Percentiles rank a stretch among this genome's conserved stretches.
phyloP scores from a whole-genome alignment of 1,140 invertebrate genomes.

The Phortica variegata region DNA sequence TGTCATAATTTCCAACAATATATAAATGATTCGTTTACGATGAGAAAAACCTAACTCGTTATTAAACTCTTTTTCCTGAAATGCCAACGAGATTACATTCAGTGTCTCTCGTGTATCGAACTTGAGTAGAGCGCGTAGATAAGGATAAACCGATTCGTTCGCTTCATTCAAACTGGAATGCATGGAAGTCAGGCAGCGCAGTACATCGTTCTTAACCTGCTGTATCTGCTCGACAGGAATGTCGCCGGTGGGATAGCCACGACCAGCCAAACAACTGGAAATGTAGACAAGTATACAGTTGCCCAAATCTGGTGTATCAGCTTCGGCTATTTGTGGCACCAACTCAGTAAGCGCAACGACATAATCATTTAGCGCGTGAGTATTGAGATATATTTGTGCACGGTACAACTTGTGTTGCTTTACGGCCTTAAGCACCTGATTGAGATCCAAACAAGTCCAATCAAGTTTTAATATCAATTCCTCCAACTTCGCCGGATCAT shows the following conservation, averaged over 20 bases:
- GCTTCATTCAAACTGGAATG: slow-evolving; percentile 70
- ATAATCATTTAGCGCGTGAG: slow-evolving; percentile 81
- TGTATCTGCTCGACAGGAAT: slow-evolving; percentile 71
- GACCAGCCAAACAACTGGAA: slow-evolving; percentile 89
- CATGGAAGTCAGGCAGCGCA: slow-evolving; percentile 64
- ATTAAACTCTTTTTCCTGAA: slow-evolving; percentile 80
- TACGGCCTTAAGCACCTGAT: slow-evolving; percentile 82
- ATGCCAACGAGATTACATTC: slow-evolving; percentile 85
- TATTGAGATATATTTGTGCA: slow-evolving; percentile 87
- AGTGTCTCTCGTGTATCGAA: slow-evolving; percentile 89
- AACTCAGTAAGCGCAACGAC: slow-evolving; percentile 80
- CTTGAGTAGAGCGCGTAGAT: slow-evolving; percentile 75
- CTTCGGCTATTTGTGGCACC: slow-evolving; percentile 59
- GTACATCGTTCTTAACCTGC: slow-evolving; percentile 76
- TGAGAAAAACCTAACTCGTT: slow-evolving; percentile 72
- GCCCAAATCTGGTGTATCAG: slow-evolving; percentile 65
- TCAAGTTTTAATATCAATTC: slow-evolving; percentile 79
- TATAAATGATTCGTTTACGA: slow-evolving; percentile 78
- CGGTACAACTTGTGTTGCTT: slow-evolving; percentile 78
- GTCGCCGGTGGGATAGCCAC: slow-evolving; percentile 85
- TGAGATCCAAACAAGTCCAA: slow-evolving; percentile 83
- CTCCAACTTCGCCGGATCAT: slow-evolving; percentile 67
- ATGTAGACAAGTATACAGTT: slow-evolving; percentile 91
- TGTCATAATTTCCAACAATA: slow-evolving; percentile 76
- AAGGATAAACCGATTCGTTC: slow-evolving; percentile 74